Conservation (phyloP, 2,888 invertebrate species). For the Esperia sulphurella region DNA sequence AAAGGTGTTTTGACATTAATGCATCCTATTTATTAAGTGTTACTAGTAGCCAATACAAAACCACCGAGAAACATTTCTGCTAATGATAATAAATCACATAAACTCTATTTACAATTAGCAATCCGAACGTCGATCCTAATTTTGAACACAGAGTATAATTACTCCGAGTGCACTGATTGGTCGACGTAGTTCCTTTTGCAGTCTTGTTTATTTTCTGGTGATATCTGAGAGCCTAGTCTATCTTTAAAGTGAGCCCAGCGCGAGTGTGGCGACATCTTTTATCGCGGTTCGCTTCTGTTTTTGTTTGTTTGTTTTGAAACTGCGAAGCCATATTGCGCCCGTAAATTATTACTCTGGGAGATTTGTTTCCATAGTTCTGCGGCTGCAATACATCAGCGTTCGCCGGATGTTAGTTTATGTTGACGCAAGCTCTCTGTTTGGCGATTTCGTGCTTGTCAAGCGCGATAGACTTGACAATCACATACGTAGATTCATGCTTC, state of each 20-base stretch:
- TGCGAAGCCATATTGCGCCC: conserved; percentile 67
- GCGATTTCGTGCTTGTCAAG: conserved; percentile 60
- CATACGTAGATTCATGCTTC: conserved; percentile 8
- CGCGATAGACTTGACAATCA: conserved; percentile 40
- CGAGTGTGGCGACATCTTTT: conserved; percentile 70
- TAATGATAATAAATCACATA: conserved; percentile 52
- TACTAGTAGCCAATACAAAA: background rate
- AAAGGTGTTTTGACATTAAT: no score
- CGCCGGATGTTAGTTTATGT: conserved; percentile 73
- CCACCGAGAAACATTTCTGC: conserved; percentile 31
- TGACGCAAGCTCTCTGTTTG: conserved; percentile 65
- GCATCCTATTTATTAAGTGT: background rate
- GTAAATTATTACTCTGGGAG: conserved; percentile 72
- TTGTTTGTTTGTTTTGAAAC: conserved; percentile 64
- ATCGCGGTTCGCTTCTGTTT: conserved; percentile 62
- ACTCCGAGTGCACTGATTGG: conserved; percentile 60
- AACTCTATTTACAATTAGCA: conserved; percentile 70
- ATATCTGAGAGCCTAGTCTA: conserved; percentile 55
- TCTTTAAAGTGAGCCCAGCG: conserved; percentile 59
- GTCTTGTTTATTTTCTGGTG: conserved; percentile 43
- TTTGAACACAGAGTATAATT: conserved; percentile 71
- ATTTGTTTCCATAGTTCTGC: conserved; percentile 76
- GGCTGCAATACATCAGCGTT: conserved; percentile 73
- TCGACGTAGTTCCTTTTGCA: conserved; percentile 42
- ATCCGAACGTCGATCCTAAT: conserved; percentile 65